Base-by-base conservation (phyloP, 2,113 vertebrate species). In the Etia nguti region DNA sequence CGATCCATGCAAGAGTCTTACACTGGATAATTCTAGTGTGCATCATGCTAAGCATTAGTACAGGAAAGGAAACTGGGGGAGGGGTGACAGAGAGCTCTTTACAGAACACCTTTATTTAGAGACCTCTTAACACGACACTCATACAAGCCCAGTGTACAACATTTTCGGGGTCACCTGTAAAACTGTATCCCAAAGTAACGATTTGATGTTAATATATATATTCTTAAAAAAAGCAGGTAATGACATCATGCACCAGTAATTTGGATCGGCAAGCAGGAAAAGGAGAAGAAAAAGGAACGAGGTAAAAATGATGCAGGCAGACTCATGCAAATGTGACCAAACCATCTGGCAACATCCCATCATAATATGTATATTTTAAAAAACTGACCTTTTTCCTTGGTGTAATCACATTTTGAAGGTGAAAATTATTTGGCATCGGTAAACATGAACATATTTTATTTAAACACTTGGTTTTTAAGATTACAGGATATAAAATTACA, bases 21-120 rank as follows among this genome's bases (percentile, higher is more conserved):
- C 12, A 8, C 50, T 24, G 10, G 36, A 29, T 12, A 62, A 26
- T 31, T 73, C 4, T 55, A 34, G 59, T 56, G 31, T 43, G 54
- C 3, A 2, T 70, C 75, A 83, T 84, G 22, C 77, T 65, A 7
- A 50, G n/a, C 10, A 54, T 50, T 65, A 56, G 77, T 77, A 36
- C 57, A 82, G 79, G 36, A 75, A 43, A 86, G 6, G 13, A 46
- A 83, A 20, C 10, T 43, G 20, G 5, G 8, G 5, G 3, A 20
- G 22, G 5, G 6, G n/a, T n/a, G n/a, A 18, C 46, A 8, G 10
- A 20, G 4, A 29, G 6, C 16, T 83, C 88, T 80, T 91, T 91
- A 91, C 87, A 89, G 83, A 94, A 90, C 87, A 92, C 83, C 82
- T 96, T 96, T 95, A 96, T 97, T 96, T 68, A 93, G 90, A 90